phyloP scores from a whole-genome alignment of 2,797 vertebrate genomes.

The Sebastes glaucus region DNA sequence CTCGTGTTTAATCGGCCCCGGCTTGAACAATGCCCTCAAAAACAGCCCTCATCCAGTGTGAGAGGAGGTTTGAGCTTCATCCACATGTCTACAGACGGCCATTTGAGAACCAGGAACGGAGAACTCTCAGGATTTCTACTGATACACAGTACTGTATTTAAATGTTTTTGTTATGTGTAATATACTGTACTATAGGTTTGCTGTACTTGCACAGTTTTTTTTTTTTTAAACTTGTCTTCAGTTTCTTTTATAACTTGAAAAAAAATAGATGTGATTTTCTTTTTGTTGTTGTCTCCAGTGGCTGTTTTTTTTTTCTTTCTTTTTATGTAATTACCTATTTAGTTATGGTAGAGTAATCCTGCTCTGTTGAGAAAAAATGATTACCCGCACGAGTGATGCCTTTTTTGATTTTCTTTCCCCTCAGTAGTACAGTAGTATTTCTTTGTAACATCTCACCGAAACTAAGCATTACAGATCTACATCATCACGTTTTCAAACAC shows the following conservation, averaged over 20 bases:
- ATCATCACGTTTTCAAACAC: slow-evolving; percentile 62
- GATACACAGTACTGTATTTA: slow-evolving; percentile 89
- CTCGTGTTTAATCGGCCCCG: slow-evolving; percentile 39
- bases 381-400: slow-evolving; percentile 53
- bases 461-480: slow-evolving; percentile 72
- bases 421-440: slow-evolving; percentile 65
- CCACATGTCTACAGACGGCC: slow-evolving; percentile 64
- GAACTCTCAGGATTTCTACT: slow-evolving; percentile 89
- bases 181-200: slow-evolving; percentile 89
- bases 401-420: slow-evolving; percentile 33
- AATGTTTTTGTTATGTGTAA: slow-evolving; percentile 84
- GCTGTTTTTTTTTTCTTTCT: slow-evolving; percentile 52
- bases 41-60: slow-evolving; percentile 31
- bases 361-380: slow-evolving; percentile 56
- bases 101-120: slow-evolving; percentile 80
- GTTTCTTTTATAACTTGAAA: slow-evolving; percentile 84
- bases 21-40: slow-evolving; percentile 46
- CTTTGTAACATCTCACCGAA: slow-evolving; percentile 62
- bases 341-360: slow-evolving; percentile 70
- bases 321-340: slow-evolving; percentile 71
- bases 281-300: slow-evolving; percentile 72
- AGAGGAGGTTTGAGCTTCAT: slow-evolving; percentile 55
- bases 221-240: slow-evolving; percentile 76
- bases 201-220: slow-evolving; percentile 88
- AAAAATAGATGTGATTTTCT: slow-evolving; percentile 79